Evolutionary conservation across 2,113 vertebrate species (phyloP).

Genomic region (Antechinus flavipes): DNA sequence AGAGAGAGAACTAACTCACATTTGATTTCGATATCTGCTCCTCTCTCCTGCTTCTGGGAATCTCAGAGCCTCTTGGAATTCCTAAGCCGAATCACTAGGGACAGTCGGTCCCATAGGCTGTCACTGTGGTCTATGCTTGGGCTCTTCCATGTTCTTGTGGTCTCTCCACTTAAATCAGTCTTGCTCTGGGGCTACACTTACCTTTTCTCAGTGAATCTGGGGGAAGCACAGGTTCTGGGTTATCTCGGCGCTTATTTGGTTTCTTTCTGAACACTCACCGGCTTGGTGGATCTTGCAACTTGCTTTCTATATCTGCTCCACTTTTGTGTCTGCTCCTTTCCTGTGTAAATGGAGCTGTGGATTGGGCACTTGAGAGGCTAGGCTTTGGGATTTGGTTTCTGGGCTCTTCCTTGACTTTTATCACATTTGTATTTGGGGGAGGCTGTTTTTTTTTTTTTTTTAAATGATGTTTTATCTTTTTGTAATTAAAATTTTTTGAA

Average conservation of each 20-base stretch:
- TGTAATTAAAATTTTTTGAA: not conserved
- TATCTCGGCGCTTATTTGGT: not conserved
- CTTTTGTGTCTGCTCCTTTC: not conserved
- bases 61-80: not conserved
- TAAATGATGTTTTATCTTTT: not conserved
- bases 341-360: not conserved
- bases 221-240: not conserved
- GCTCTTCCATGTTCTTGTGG: not conserved
- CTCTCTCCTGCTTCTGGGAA: not conserved
- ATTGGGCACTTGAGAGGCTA: not conserved
- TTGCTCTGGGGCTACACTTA: not conserved
- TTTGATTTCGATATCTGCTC: not conserved
- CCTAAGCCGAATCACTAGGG: not conserved
- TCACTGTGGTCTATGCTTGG: not conserved
- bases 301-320: not conserved
- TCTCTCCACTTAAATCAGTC: not conserved
- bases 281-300: not conserved
- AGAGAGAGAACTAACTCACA: not conserved
- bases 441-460: not conserved
- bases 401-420: not conserved
- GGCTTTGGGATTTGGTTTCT: constrained; percentile 6
- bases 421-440: not conserved
- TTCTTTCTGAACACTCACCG: not conserved
- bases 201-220: not conserved
- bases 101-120: not conserved